Conservation (phyloP, 2,888 invertebrate genomes). For the Brachyopa scutellaris region DNA sequence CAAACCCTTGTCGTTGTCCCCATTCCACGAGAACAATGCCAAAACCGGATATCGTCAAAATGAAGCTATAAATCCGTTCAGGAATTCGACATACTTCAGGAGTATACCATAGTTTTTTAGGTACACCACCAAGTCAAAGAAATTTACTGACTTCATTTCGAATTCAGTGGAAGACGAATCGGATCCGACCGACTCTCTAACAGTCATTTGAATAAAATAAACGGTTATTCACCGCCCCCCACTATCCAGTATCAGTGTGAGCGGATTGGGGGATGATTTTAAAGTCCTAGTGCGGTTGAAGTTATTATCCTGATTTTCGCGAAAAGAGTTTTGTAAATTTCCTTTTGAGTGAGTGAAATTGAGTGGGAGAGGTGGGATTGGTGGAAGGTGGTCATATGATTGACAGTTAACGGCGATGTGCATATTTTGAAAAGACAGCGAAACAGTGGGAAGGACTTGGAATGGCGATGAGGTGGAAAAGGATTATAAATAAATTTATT, state of each 20-base stretch:
- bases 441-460: not conserved
- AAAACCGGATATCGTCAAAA: slow-evolving; percentile 61
- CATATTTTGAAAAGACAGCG: not conserved
- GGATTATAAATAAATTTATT: slow-evolving; percentile 22
- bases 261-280: not conserved
- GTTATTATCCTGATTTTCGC: slow-evolving; percentile 49
- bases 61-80: slow-evolving; percentile 66
- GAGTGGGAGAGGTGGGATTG: not conserved
- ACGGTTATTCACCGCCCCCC: slow-evolving; percentile 52
- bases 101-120: no score
- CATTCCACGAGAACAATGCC: slow-evolving; percentile 26
- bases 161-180: slow-evolving; percentile 62
- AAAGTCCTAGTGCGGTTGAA: not conserved
- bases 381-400: slow-evolving; percentile 12
- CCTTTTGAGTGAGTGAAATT: slow-evolving; percentile 36
- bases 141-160: slow-evolving; percentile 67
- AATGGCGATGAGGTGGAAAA: not conserved
- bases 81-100: slow-evolving; percentile 63
- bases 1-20: not conserved
- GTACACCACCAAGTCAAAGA: slow-evolving; percentile 1
- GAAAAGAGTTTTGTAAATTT: slow-evolving; percentile 40
- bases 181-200: slow-evolving; percentile 31
- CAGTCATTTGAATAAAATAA: slow-evolving; percentile 70
- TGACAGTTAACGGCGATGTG: slow-evolving; percentile 14
- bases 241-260: not conserved